Conservation (phyloP, 2,113 vertebrate genomes). For the Rhinichthys klamathensis region DNA sequence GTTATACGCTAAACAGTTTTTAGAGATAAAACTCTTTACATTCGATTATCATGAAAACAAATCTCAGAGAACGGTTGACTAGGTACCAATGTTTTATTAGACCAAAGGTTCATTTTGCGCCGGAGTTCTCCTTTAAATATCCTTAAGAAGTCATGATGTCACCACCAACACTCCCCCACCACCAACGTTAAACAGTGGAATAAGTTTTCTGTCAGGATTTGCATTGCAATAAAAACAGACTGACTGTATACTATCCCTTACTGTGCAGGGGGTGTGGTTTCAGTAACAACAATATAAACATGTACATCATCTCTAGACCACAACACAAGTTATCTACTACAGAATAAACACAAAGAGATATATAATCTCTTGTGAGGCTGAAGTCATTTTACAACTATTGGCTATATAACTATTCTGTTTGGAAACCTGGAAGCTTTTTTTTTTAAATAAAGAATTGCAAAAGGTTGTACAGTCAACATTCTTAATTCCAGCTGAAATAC, state of each 20-base stretch:
- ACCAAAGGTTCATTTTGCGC: too few relatives aligned
- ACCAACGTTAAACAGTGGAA: too few relatives aligned
- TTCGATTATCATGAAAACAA: too few relatives aligned
- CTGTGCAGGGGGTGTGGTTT: background rate
- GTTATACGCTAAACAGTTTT: too few relatives aligned
- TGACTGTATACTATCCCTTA: background rate
- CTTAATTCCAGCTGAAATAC: background rate
- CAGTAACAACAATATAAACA: background rate
- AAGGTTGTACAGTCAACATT: background rate
- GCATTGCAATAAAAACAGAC: background rate
- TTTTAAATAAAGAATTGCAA: background rate
- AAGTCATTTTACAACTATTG: background rate
- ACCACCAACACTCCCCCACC: background rate
- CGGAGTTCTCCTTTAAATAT: too few relatives aligned
- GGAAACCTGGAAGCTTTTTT: too few relatives aligned
- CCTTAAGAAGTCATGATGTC: background rate
- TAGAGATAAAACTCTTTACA: too few relatives aligned
- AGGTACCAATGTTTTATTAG: too few relatives aligned
- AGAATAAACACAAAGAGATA: background rate
- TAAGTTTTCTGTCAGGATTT: background rate
- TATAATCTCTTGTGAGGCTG: background rate
- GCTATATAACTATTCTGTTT: too few relatives aligned
- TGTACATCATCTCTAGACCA: background rate
- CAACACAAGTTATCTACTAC: background rate
- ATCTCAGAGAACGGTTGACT: too few relatives aligned